These are phyloP conservation scores for Tetragnatha versicolor DNA, from an alignment of 1,140 invertebrate genomes.

Conservation along the genomic window DNA sequence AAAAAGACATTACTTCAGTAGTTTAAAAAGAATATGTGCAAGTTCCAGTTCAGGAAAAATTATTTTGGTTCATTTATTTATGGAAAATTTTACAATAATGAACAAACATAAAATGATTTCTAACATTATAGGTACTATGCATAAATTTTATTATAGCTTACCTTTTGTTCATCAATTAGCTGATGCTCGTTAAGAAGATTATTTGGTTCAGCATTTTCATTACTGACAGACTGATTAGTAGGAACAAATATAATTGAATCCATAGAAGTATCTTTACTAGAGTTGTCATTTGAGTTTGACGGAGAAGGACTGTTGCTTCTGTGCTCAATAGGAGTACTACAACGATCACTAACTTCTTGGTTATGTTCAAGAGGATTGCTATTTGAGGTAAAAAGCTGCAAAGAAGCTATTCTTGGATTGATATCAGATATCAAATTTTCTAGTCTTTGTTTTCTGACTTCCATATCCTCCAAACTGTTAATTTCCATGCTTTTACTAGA, in stretches of 20 bases:
- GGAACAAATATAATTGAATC: slow-evolving; percentile 7
- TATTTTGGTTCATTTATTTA: too few species aligned
- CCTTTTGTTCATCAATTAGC: too few species aligned
- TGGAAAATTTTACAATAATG: too few species aligned
- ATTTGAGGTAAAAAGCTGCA: neutral
- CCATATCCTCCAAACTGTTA: neutral
- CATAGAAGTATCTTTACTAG: neutral
- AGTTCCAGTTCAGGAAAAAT: too few species aligned
- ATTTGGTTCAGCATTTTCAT: neutral
- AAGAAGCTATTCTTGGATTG: slow-evolving; percentile 1
- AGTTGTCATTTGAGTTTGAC: neutral
- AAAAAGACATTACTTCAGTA: too few species aligned
- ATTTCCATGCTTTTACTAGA: neutral
- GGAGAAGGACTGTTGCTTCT: neutral
- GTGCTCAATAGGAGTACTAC: slow-evolving; percentile 14
- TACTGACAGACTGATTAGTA: neutral
- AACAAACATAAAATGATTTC: too few species aligned
- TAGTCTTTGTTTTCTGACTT: neutral
- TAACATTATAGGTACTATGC: too few species aligned
- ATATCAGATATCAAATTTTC: slow-evolving; percentile 18
- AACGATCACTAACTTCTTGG: neutral
- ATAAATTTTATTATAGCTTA: too few species aligned
- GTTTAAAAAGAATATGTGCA: too few species aligned
- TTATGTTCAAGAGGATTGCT: neutral
- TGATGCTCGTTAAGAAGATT: too few species aligned